phyloP scores from a whole-genome alignment of 2,888 invertebrate genomes.

The Stenurella melanura region DNA sequence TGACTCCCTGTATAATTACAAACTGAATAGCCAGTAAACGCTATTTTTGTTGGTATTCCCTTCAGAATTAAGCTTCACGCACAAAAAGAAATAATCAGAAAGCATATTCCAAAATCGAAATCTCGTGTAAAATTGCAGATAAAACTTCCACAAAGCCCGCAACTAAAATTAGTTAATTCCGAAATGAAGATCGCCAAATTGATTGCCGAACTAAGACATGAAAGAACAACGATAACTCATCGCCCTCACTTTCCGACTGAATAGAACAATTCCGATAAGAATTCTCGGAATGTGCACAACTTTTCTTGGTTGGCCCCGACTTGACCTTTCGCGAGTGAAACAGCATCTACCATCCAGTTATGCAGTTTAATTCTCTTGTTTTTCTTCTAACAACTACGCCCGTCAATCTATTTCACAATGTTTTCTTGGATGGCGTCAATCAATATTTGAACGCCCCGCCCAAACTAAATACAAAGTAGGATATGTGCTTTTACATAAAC shows the following conservation, averaged over 20 bases:
- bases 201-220: slow-evolving; percentile 20
- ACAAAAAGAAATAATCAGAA: background rate
- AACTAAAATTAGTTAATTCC: slow-evolving; percentile 30
- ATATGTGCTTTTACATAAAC: background rate
- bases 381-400: slow-evolving; percentile 20
- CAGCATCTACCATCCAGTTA: slow-evolving; percentile 4
- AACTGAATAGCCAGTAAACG: no score
- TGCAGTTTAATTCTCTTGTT: slow-evolving; percentile 14
- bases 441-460: slow-evolving; percentile 47
- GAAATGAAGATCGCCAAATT: slow-evolving; percentile 28
- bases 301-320: slow-evolving; percentile 19
- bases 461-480: background rate
- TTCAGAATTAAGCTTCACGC: background rate
- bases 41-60: background rate
- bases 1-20: no score
- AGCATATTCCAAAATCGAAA: slow-evolving; percentile 8
- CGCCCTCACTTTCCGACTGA: slow-evolving; percentile 12
- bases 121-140: slow-evolving; percentile 17
- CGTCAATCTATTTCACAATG: slow-evolving; percentile 43
- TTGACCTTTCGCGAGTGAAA: slow-evolving; percentile 24
- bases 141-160: slow-evolving; percentile 13
- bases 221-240: slow-evolving; percentile 23
- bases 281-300: slow-evolving; percentile 29
- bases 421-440: slow-evolving; percentile 46
- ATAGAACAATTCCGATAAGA: slow-evolving; percentile 20